A percentile compares a stretch with the other conserved stretches of the same genome.
phyloP scores from a whole-genome alignment of 2,113 vertebrate genomes.

The Hypomesus transpacificus region DNA sequence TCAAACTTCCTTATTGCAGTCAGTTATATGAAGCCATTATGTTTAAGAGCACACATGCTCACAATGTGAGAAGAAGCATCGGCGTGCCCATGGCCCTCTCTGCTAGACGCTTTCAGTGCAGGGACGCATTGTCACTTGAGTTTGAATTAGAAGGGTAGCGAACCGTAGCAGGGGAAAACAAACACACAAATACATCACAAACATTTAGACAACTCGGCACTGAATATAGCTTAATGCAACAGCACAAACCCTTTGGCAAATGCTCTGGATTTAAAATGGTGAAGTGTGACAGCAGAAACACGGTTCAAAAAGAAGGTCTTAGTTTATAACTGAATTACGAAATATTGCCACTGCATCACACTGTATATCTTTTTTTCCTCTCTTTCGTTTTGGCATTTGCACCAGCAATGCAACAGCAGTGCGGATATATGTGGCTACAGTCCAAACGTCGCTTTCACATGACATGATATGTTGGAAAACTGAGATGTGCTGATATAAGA shows the following conservation, averaged over 20 bases:
- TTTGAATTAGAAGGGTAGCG: constrained; percentile 17
- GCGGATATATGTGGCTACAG: constrained; percentile 4
- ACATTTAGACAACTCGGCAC: constrained; percentile 4
- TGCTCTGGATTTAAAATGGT: neutral
- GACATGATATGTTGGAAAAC: neutral
- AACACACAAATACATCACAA: constrained; percentile 9
- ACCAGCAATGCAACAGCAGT: constrained; percentile 13
- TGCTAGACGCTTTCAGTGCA: neutral
- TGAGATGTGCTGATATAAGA: neutral
- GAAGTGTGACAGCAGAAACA: neutral
- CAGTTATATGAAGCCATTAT: neutral
- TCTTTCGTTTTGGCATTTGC: constrained; percentile 4
- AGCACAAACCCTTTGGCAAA: neutral
- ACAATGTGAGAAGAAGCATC: neutral
- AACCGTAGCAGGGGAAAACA: constrained; percentile 24
- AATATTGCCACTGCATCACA: constrained; percentile 11
- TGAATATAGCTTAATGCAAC: neutral
- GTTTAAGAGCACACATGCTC: neutral
- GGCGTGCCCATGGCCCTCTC: neutral
- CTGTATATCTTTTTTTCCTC: neutral
- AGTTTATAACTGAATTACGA: neutral
- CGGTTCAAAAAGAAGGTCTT: neutral
- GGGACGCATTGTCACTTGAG: constrained; percentile 2
- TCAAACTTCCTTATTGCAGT: neutral
- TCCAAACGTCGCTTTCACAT: neutral